Evolutionary conservation across 2,113 vertebrate species (phyloP).

Genomic region (Bubalus kerabau): DNA sequence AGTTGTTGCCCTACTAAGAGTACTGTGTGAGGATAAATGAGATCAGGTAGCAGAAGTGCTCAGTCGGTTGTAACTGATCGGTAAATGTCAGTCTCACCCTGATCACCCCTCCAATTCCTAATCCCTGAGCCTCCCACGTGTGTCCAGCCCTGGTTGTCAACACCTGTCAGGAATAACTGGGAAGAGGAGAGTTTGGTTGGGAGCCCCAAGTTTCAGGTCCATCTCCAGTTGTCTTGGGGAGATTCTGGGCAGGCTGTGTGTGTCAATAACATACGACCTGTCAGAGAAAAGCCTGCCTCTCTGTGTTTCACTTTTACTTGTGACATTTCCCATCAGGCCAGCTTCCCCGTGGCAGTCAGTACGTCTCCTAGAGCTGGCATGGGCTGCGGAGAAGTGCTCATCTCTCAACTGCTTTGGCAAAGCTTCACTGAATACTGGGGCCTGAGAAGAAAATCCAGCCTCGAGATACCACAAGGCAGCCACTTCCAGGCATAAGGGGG

Average conservation of each 20-base stretch:
- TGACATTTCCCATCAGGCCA: neutral
- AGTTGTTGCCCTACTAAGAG: fast-evolving
- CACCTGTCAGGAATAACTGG: constrained; percentile 54
- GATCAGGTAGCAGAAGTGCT: neutral
- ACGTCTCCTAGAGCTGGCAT: neutral
- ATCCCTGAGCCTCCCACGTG: neutral
- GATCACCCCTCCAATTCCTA: constrained; percentile 42
- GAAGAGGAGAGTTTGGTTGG: constrained; percentile 23
- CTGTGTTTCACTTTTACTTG: constrained; percentile 7
- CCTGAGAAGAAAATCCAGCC: neutral
- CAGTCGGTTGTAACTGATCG: fast-evolving
- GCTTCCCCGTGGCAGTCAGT: neutral
- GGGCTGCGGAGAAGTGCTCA: neutral
- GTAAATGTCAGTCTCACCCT: neutral
- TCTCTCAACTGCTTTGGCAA: neutral
- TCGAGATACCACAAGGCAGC: neutral
- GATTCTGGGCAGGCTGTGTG: neutral
- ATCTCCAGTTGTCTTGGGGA: neutral
- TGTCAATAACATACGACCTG: neutral
- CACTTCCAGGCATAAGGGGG: neutral
- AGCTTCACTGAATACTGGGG: neutral
- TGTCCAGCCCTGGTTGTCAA: constrained; percentile 55
- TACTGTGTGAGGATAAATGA: neutral
- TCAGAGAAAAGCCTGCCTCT: neutral
- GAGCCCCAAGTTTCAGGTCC: constrained; percentile 38